Conservation (phyloP, 2,113 vertebrate species). For the Chrysemys picta region DNA sequence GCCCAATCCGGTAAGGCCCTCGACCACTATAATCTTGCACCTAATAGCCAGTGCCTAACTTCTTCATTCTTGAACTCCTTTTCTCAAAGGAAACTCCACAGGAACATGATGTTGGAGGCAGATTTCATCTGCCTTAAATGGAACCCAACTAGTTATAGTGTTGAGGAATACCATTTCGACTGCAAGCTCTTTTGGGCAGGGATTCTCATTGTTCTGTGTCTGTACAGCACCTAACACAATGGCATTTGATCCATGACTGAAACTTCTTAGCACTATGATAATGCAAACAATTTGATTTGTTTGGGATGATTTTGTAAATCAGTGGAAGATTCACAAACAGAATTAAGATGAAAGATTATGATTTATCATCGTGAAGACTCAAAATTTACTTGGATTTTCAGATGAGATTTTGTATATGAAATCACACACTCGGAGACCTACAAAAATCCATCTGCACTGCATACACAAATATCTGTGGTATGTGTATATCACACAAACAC, state of each 20-base stretch:
- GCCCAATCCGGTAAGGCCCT: background rate
- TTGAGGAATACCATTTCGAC: background rate
- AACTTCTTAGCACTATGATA: background rate
- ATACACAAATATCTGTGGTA: background rate
- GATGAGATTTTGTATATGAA: background rate
- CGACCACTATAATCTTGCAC: background rate
- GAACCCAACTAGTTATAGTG: background rate
- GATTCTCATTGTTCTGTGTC: background rate
- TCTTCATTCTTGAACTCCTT: background rate
- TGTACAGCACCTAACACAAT: background rate
- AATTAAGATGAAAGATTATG: background rate
- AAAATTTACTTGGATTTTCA: slow-evolving; percentile 1
- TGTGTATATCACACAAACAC: background rate
- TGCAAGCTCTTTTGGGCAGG: background rate
- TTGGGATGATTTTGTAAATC: background rate
- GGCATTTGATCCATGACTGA: background rate
- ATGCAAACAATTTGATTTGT: background rate
- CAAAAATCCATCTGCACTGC: background rate
- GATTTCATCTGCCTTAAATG: background rate
- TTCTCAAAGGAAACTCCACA: background rate
- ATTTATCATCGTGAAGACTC: background rate
- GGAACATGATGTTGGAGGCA: slow-evolving; percentile 1
- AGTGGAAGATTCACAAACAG: slow-evolving; percentile 1
- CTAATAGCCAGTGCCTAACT: background rate
- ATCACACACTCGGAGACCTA: background rate